Conservation (phyloP, 2,113 vertebrate genomes). For the Tenrec ecaudatus region DNA sequence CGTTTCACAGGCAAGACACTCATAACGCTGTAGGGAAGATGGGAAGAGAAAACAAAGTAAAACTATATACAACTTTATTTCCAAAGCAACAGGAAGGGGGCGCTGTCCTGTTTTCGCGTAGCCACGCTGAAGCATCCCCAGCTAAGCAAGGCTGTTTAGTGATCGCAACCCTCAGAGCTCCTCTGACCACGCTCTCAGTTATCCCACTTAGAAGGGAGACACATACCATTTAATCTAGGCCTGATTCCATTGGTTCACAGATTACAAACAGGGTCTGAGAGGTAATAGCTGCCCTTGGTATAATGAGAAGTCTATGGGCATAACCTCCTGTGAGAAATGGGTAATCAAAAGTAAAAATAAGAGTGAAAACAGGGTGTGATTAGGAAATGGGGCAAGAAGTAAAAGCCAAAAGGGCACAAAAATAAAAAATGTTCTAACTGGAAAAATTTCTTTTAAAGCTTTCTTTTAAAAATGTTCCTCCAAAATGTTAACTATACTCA, state of each 20-base stretch:
- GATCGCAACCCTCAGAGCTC: constrained; percentile 30
- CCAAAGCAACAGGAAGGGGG: constrained; percentile 33
- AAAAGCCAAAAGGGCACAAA: constrained; percentile 65
- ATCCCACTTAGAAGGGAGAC: constrained; percentile 66
- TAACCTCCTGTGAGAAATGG: constrained; percentile 78
- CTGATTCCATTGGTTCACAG: constrained; percentile 74
- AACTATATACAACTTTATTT: not conserved
- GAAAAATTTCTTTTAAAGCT: not conserved
- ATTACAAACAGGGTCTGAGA: constrained; percentile 80
- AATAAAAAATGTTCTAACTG: constrained; percentile 48
- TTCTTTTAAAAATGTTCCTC: not conserved
- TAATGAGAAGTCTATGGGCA: constrained; percentile 73
- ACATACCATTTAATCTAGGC: constrained; percentile 80
- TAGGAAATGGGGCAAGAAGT: constrained; percentile 53
- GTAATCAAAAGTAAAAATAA: constrained; percentile 70
- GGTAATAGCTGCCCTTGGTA: constrained; percentile 72
- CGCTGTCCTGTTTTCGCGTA: not conserved
- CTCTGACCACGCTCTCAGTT: constrained; percentile 63
- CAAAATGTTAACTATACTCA: not conserved
- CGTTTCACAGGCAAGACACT: constrained; percentile 51
- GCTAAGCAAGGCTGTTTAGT: constrained; percentile 30
- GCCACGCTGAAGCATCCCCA: constrained; percentile 16
- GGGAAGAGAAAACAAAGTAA: not conserved
- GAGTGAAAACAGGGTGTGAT: constrained; percentile 68
- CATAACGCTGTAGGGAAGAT: constrained; percentile 29